These are phyloP conservation scores for Chaetoderma sp. DNA, from an alignment of 2,888 invertebrate species.

Conservation along the genomic window DNA sequence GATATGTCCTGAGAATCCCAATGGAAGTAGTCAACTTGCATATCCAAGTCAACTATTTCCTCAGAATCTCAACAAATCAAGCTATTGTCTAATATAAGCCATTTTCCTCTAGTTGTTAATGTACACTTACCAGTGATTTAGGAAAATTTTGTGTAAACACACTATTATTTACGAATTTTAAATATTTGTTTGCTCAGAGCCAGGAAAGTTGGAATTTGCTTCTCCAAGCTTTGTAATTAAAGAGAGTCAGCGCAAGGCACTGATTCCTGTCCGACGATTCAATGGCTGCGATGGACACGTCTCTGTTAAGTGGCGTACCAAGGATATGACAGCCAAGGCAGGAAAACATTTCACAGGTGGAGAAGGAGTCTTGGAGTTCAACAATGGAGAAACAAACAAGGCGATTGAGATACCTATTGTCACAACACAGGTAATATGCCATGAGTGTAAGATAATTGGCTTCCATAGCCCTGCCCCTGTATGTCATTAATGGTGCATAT, in stretches of 20 bases:
- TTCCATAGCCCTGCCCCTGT: too few relatives aligned
- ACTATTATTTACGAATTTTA: not conserved
- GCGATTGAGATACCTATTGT: constrained; percentile 73
- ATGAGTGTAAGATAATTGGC: not conserved
- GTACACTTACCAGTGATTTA: too few relatives aligned
- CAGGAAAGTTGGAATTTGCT: constrained; percentile 73
- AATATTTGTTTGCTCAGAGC: constrained; percentile 73
- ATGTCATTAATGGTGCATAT: too few relatives aligned
- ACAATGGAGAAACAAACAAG: constrained; percentile 71
- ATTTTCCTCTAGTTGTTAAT: too few relatives aligned
- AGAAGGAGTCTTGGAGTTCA: constrained; percentile 71
- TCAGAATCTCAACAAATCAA: too few relatives aligned
- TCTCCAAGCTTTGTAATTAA: constrained; percentile 74
- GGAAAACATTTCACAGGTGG: constrained; percentile 74
- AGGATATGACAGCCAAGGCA: constrained; percentile 74
- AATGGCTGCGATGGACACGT: constrained; percentile 74
- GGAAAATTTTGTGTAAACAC: too few relatives aligned
- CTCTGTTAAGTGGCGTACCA: constrained; percentile 73
- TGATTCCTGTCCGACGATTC: constrained; percentile 71
- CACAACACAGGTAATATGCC: constrained; percentile 70
- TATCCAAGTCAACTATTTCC: too few relatives aligned
- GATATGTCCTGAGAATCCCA: too few relatives aligned
- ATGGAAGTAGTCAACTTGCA: too few relatives aligned
- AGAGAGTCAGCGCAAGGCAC: constrained; percentile 72
- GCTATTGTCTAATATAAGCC: too few relatives aligned